phyloP scores from a whole-genome alignment of 2,797 vertebrate genomes.

The Cynopterus sphinx region DNA sequence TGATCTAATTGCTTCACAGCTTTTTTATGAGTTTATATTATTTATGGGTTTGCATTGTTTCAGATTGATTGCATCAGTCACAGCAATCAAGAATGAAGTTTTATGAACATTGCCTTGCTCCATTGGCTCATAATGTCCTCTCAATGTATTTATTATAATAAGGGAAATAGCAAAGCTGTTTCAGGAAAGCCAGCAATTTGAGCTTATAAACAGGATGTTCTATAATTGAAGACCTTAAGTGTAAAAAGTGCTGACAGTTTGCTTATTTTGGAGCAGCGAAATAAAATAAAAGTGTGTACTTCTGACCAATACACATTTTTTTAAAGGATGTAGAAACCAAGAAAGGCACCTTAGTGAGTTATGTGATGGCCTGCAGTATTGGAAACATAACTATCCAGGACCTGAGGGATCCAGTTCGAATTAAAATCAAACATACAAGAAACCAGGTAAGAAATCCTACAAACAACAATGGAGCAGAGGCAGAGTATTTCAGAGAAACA shows the following conservation, averaged over 20 bases:
- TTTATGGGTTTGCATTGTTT: constrained; percentile 79
- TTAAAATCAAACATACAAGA: constrained; percentile 90
- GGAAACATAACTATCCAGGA: constrained; percentile 91
- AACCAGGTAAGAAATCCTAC: constrained; percentile 85
- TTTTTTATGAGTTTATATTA: constrained; percentile 77
- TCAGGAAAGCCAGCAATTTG: constrained; percentile 71
- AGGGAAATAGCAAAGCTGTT: constrained; percentile 70
- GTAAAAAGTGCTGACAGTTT: constrained; percentile 79
- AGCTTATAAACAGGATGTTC: constrained; percentile 82
- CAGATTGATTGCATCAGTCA: constrained; percentile 54
- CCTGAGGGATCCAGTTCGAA: constrained; percentile 90
- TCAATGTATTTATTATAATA: constrained; percentile 70
- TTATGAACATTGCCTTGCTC: constrained; percentile 53
- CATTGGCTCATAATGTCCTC: constrained; percentile 9
- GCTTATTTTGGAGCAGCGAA: constrained; percentile 72
- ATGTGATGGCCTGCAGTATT: constrained; percentile 97
- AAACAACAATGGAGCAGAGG: neutral
- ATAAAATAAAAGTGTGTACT: constrained; percentile 66
- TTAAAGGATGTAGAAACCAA: constrained; percentile 83
- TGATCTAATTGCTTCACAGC: constrained; percentile 77
- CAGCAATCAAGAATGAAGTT: constrained; percentile 54
- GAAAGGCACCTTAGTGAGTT: constrained; percentile 89
- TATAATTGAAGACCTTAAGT: constrained; percentile 74
- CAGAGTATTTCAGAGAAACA: neutral
- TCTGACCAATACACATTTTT: constrained; percentile 45